phyloP scores from a whole-genome alignment of 2,888 invertebrate species.

The Agrochola lychnidis region DNA sequence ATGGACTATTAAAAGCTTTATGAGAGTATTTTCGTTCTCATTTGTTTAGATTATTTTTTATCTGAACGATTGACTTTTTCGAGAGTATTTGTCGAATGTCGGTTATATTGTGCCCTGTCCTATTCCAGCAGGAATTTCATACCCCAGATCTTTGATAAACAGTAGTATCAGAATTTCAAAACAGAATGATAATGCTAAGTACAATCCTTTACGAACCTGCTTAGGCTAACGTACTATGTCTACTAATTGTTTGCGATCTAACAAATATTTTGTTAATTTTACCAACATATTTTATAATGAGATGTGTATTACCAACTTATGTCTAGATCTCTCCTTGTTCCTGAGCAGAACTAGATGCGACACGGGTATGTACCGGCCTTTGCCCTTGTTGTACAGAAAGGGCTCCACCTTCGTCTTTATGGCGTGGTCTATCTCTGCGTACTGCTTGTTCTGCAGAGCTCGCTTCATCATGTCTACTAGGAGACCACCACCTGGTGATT shows the following conservation, averaged over 20 bases:
- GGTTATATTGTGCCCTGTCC: no score
- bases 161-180: no score
- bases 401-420: conserved; percentile 97
- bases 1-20: not conserved
- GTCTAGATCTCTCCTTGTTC: conserved; percentile 95
- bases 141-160: no score
- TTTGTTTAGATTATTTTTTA: no score
- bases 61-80: no score
- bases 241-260: no score
- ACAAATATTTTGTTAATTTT: no score
- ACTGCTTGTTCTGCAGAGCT: conserved; percentile 97
- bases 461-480: conserved; percentile 98
- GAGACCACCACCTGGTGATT: conserved; percentile 94
- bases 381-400: conserved; percentile 98
- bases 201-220: no score
- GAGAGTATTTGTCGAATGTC: no score
- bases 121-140: no score
- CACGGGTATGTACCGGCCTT: conserved; percentile 97
- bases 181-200: no score
- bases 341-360: conserved; percentile 96
- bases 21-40: not conserved
- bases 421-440: conserved; percentile 97
- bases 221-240: no score
- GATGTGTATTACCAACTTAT: conserved; percentile 92
- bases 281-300: not conserved